Evolutionary conservation across 2,888 invertebrate genomes (phyloP).

Genomic region (Campoletis raptor): DNA sequence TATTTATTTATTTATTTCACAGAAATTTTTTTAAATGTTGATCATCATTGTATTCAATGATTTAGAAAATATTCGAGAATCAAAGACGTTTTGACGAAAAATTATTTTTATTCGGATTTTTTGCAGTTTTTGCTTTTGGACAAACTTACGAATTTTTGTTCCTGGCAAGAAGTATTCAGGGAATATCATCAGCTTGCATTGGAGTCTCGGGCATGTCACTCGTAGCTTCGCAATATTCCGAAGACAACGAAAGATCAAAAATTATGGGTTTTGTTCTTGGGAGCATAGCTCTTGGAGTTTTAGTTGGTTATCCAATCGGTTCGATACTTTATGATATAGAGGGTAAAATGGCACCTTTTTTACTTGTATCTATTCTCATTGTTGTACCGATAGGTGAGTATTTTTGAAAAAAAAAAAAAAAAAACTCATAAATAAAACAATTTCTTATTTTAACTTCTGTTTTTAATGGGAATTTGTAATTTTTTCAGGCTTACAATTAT

Average conservation of each 20-base stretch:
- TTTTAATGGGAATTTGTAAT: background rate
- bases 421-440: background rate
- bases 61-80: background rate
- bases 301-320: slow-evolving; percentile 93
- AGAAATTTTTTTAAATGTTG: too few relatives aligned
- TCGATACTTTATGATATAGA: slow-evolving; percentile 91
- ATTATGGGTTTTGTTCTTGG: slow-evolving; percentile 94
- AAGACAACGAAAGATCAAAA: slow-evolving; percentile 87
- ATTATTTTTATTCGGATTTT: background rate
- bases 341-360: slow-evolving; percentile 91
- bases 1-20: too few relatives aligned
- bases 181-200: slow-evolving; percentile 92
- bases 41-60: too few relatives aligned
- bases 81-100: background rate
- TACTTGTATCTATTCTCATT: slow-evolving; percentile 88
- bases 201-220: slow-evolving; percentile 93
- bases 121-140: slow-evolving; percentile 91
- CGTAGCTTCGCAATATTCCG: slow-evolving; percentile 87
- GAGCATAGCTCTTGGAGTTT: slow-evolving; percentile 92
- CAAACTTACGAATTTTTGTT: slow-evolving; percentile 89
- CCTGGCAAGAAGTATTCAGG: slow-evolving; percentile 91
- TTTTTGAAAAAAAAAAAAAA: background rate
- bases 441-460: background rate
- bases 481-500: slow-evolving; percentile 77
- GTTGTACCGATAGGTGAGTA: slow-evolving; percentile 83